These are phyloP conservation scores for Danio choprae DNA, from an alignment of 2,797 vertebrate species.

Conservation along the genomic window DNA sequence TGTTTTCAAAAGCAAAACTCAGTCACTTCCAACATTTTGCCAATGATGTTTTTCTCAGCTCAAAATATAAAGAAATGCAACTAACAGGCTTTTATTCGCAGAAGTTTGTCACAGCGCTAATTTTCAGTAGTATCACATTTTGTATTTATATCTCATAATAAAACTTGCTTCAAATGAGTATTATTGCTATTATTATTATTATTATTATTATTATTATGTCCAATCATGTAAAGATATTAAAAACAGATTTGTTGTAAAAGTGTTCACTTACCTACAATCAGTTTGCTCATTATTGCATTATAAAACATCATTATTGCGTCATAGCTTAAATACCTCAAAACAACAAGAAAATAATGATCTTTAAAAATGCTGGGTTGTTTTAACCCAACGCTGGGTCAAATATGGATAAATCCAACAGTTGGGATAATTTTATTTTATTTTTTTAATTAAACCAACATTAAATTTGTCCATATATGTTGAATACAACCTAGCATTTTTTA, in stretches of 20 bases:
- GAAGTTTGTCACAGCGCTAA: background rate
- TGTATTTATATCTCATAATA: too few species aligned
- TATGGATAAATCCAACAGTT: too few species aligned
- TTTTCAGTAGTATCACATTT: background rate
- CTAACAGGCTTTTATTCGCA: slow-evolving; percentile 24
- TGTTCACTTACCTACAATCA: background rate
- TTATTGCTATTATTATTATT: too few species aligned
- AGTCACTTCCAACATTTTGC: slow-evolving; percentile 51
- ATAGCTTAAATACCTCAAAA: background rate
- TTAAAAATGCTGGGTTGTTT: too few species aligned
- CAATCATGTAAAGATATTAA: background rate
- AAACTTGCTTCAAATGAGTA: slow-evolving; percentile 1
- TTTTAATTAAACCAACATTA: too few species aligned
- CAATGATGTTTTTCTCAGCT: slow-evolving; percentile 36
- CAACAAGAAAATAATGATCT: background rate
- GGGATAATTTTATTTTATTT: too few species aligned
- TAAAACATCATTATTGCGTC: background rate
- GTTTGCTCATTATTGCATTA: background rate
- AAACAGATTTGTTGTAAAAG: background rate
- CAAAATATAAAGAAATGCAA: slow-evolving; percentile 47
- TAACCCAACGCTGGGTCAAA: too few species aligned
- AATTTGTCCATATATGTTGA: too few species aligned
- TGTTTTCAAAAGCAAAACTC: slow-evolving; percentile 49
- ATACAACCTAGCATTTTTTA: too few species aligned
- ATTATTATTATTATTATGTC: background rate